Percentiles rank a stretch among this genome's conserved stretches.
Evolutionary conservation across 2,113 vertebrate species (phyloP).

Genomic region (Mobula hypostoma): DNA sequence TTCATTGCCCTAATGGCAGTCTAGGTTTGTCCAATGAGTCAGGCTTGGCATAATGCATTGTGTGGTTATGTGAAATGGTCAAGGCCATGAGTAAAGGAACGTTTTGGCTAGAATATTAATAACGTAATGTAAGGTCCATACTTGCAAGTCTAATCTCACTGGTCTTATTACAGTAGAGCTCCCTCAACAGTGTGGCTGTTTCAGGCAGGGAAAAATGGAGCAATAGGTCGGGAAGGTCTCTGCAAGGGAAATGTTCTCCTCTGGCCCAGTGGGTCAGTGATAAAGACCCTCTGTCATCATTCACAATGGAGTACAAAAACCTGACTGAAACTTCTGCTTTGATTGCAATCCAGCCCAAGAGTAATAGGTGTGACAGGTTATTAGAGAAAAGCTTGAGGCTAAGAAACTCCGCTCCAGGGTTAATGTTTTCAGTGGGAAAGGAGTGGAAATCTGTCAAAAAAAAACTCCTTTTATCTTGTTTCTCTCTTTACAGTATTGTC

Average conservation of each 20-base stretch:
- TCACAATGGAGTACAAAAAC: not conserved
- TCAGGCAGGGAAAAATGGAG: not conserved
- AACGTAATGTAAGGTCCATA: not conserved
- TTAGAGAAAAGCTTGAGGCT: not conserved
- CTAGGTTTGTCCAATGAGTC: not conserved
- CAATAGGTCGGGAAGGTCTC: not conserved
- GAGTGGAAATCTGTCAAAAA: not conserved
- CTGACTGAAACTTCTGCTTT: not conserved
- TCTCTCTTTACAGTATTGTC: not conserved
- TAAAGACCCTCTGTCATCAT: not conserved
- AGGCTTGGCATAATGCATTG: not conserved
- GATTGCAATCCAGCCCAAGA: not conserved
- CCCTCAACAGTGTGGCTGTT: not conserved
- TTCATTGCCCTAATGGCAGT: not conserved
- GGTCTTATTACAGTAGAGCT: not conserved
- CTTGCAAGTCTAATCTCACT: not conserved
- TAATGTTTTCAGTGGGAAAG: not conserved
- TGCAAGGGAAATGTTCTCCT: not conserved
- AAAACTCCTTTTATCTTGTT: not conserved
- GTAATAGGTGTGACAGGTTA: not conserved
- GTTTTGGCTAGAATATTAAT: not conserved
- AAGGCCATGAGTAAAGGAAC: not conserved
- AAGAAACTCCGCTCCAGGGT: not conserved
- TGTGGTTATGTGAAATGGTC: not conserved
- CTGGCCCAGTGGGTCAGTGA: not conserved